These are phyloP conservation scores for Lasius fuliginosus DNA, from an alignment of 2,888 invertebrate species.

Conservation along the genomic window DNA sequence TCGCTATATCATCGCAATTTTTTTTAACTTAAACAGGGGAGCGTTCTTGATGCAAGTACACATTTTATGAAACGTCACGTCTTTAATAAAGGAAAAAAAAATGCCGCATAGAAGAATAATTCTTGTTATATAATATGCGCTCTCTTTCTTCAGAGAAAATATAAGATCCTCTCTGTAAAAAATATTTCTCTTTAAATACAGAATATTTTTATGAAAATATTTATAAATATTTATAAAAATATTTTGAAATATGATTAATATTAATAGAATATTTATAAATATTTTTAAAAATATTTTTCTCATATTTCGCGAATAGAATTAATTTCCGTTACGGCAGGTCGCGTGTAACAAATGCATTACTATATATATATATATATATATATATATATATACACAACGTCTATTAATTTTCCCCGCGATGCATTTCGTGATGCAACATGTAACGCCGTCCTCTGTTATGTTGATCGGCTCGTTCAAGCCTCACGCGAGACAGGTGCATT, in stretches of 20 bases:
- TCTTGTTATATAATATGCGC: not conserved
- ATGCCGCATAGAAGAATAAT: not conserved
- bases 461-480: conserved; percentile 21
- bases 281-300: not conserved
- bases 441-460: conserved; percentile 11
- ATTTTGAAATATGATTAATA: no score
- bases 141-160: not conserved
- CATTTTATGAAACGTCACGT: not conserved
- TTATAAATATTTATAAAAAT: no score
- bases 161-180: not conserved
- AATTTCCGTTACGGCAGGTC: not conserved
- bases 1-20: not conserved
- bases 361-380: no score
- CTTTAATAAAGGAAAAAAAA: not conserved
- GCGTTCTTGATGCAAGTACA: not conserved
- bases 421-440: not conserved
- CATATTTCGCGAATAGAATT: conserved; percentile 1
- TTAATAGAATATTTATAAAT: no score
- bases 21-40: not conserved
- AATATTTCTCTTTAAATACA: not conserved
- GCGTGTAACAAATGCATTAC: not conserved
- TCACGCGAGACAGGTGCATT: conserved; percentile 34
- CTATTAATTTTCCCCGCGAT: not conserved
- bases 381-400: not conserved
- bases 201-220: no score